Conservation (phyloP, 2,888 invertebrate species). For the Molorchus minor region DNA sequence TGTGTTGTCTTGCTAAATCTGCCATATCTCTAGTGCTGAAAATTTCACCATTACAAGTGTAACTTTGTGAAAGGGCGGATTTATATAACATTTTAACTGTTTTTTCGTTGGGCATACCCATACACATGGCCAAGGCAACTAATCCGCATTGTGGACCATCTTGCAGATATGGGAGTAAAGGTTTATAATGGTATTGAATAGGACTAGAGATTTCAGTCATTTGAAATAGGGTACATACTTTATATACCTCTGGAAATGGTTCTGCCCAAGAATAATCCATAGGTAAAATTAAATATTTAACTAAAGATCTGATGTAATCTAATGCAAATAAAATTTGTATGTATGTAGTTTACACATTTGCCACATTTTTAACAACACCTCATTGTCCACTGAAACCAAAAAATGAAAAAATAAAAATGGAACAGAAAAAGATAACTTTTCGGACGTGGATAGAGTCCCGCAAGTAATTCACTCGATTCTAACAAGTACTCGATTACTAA, state of each 20-base stretch:
- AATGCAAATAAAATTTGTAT: too few species aligned
- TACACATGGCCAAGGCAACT: conserved; percentile 85
- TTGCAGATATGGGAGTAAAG: conserved; percentile 58
- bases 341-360: too few species aligned
- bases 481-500: too few species aligned
- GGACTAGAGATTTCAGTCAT: conserved; percentile 66
- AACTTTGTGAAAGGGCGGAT: conserved; percentile 71
- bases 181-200: conserved; percentile 58
- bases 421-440: too few species aligned
- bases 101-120: conserved; percentile 68
- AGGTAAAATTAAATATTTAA: too few species aligned
- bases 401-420: too few species aligned
- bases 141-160: conserved; percentile 85
- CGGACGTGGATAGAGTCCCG: too few species aligned
- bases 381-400: too few species aligned
- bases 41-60: conserved; percentile 89
- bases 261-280: conserved; percentile 68
- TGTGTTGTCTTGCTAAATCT: conserved; percentile 68
- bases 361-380: too few species aligned
- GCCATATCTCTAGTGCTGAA: conserved; percentile 80
- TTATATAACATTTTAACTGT: conserved; percentile 67
- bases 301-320: too few species aligned
- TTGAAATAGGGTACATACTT: conserved; percentile 68
- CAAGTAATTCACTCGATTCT: too few species aligned
- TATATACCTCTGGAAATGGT: conserved; percentile 67